Percentiles rank a stretch among this genome's conserved stretches.
These are phyloP conservation scores for Heliconius charithonia DNA, from an alignment of 2,888 invertebrate species.

Conservation along the genomic window DNA sequence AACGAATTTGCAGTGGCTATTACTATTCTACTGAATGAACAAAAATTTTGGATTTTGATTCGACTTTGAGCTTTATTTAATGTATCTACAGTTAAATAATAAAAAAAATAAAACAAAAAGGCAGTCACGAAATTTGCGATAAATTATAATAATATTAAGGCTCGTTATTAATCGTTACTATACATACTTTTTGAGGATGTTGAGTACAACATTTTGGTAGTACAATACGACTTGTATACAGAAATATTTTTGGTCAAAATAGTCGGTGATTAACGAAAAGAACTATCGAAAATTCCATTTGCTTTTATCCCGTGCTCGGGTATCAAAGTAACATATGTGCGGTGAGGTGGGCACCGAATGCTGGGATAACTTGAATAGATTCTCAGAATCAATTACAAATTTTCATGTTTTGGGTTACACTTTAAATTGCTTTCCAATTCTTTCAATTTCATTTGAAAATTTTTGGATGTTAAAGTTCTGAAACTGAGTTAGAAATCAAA, in stretches of 20 bases:
- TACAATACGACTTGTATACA: not conserved
- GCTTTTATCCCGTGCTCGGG: conserved; percentile 35
- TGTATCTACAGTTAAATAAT: too few species aligned
- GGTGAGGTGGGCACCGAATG: conserved; percentile 11
- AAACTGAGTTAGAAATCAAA: not conserved
- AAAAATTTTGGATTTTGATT: too few species aligned
- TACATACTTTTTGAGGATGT: not conserved
- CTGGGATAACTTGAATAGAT: conserved; percentile 35
- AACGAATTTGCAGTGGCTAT: too few species aligned
- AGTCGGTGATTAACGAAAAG: not conserved
- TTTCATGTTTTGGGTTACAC: conserved; percentile 11
- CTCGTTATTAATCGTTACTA: too few species aligned
- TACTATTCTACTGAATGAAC: too few species aligned
- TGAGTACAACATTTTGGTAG: not conserved
- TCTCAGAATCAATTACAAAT: conserved; percentile 36
- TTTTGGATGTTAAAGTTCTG: not conserved
- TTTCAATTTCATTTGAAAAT: not conserved
- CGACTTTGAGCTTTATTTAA: too few species aligned
- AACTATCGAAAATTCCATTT: conserved; percentile 34
- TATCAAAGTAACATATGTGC: conserved; percentile 32
- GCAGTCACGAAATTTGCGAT: too few species aligned
- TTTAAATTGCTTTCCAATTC: conserved; percentile 26
- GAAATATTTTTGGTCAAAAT: not conserved
- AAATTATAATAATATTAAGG: too few species aligned
- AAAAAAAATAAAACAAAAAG: too few species aligned